These are phyloP conservation scores for Lordiphosa collinella DNA, from an alignment of 1,140 invertebrate genomes.

Conservation along the genomic window DNA sequence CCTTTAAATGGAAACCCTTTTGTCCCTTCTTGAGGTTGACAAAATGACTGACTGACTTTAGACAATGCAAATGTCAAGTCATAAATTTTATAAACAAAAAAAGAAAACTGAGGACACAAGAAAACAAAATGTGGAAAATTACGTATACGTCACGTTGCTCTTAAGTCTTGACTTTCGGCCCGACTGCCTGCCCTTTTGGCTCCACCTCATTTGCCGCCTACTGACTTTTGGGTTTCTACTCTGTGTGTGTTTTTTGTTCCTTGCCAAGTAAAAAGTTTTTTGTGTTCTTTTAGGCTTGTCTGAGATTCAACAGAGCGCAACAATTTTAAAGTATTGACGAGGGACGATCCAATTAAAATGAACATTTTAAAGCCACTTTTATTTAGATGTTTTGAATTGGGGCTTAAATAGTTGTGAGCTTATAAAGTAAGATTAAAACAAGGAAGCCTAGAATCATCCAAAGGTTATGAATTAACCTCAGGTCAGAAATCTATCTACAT, in stretches of 20 bases:
- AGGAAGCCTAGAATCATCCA: too few species aligned
- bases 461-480: too few species aligned
- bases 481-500: too few species aligned
- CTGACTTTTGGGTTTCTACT: neutral
- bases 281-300: constrained; percentile 10
- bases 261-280: constrained; percentile 63
- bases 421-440: too few species aligned
- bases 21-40: constrained; percentile 25
- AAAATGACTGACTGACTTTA: constrained; percentile 53
- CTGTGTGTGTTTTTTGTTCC: constrained; percentile 1
- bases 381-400: too few species aligned
- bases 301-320: constrained; percentile 63
- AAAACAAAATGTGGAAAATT: constrained; percentile 17
- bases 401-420: too few species aligned
- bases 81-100: neutral
- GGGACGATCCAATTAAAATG: too few species aligned
- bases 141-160: constrained; percentile 48
- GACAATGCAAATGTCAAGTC: constrained; percentile 8
- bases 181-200: constrained; percentile 8
- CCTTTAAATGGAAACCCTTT: constrained; percentile 22
- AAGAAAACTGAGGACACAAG: too few species aligned
- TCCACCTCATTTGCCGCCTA: constrained; percentile 8
- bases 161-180: constrained; percentile 12
- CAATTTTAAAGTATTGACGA: constrained; percentile 41
- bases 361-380: too few species aligned